Base-by-base conservation (phyloP, 2,113 vertebrate genomes). In the Hypomesus transpacificus region DNA sequence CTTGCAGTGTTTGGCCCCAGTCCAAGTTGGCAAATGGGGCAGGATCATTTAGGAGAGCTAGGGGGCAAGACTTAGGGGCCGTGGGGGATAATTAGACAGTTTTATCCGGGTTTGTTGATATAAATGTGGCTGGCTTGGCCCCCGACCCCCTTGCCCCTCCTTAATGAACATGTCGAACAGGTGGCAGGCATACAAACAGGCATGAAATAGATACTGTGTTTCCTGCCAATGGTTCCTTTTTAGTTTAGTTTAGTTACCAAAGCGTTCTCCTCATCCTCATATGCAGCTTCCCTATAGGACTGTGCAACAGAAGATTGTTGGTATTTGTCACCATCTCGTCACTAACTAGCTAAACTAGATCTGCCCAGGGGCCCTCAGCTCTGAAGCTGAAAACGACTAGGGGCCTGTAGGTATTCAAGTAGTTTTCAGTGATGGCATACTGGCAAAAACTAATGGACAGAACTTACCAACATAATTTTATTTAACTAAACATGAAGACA, bases 161-260 rank as follows among this genome's bases (percentile, higher is more conserved):
- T 90, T 94, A 95, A 95, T 92, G 92, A 93, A 94, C 93, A 92
- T 93, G 89, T 90, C 88, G 91, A 96, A 96, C 97, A 99, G 97
- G 96, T 98, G 97, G 93, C 84, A 90, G 91, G 89, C 92, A 95
- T 96, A 95, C 94, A 92, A 93, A 88, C 89, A 82, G 90, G 91
- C 73, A 80, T 91, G 94, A 96, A 97, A 95, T 93, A 89, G 94
- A 97, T 96, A 94, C 93, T 90, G 80, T 75, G 86, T 91, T 98
- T 98, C 95, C 95, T 95, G 94, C 88, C 82, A 82, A 88, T 87
- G 89, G 91, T 85, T 85, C 78, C 62, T 60, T 63, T 67, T 64
- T 67, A 93, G 89, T 90, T 64, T 67, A 93, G 89, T 90, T 87
- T 83, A 88, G 80, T 85, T 87, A 88, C 73, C 80, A 20, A 7